phyloP scores from a whole-genome alignment of 2,113 vertebrate species.

The Odontesthes bonariensis region DNA sequence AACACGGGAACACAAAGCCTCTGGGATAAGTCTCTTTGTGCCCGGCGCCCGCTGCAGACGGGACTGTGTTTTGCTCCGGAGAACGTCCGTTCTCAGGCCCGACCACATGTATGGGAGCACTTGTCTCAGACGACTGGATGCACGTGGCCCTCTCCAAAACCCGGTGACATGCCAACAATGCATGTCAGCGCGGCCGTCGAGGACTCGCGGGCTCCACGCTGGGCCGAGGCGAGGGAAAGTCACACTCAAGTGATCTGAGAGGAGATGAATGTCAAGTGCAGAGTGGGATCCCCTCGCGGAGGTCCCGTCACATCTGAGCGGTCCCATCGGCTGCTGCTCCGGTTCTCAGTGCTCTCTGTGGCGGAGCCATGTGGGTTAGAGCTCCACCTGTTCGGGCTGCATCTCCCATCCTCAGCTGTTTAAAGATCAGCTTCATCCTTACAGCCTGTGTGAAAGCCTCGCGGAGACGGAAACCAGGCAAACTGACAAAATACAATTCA shows the following conservation, averaged over 20 bases:
- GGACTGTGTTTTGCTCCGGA: conserved; percentile 22
- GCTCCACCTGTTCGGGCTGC: background rate
- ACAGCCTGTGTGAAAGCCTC: background rate
- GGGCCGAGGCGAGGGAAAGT: conserved; percentile 54
- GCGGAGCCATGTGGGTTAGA: too few species aligned
- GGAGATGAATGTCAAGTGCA: conserved; percentile 68
- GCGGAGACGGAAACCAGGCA: too few species aligned
- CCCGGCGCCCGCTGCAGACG: conserved; percentile 23
- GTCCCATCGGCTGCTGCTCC: conserved; percentile 6
- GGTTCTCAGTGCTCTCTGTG: background rate
- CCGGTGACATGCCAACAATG: conserved; percentile 66
- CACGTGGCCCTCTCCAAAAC: conserved; percentile 72
- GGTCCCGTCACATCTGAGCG: conserved; percentile 54
- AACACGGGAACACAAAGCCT: conserved; percentile 39
- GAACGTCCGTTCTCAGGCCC: conserved; percentile 39
- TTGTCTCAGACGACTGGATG: conserved; percentile 60
- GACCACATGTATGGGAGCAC: conserved; percentile 51
- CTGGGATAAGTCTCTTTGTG: conserved; percentile 53
- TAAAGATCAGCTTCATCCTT: too few species aligned
- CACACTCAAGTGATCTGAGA: conserved; percentile 73
- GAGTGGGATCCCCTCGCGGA: conserved; percentile 50
- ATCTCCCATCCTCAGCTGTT: too few species aligned
- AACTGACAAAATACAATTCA: too few species aligned
- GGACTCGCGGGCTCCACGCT: conserved; percentile 52
- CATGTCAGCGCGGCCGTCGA: conserved; percentile 35